These are phyloP conservation scores for Ophion ellenae DNA, from an alignment of 2,888 invertebrate genomes.

Conservation along the genomic window DNA sequence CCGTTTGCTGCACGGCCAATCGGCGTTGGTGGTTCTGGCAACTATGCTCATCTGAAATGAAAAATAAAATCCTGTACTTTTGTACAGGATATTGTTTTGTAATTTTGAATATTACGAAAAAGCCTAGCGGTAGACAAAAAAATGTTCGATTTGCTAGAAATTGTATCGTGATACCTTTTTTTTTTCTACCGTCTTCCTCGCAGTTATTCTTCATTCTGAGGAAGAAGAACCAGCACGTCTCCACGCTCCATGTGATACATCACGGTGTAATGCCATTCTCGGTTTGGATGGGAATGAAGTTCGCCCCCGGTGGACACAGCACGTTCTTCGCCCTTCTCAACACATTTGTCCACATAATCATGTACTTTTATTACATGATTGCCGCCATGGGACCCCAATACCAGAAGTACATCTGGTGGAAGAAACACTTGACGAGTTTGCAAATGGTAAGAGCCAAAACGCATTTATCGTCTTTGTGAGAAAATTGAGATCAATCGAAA, in stretches of 20 bases:
- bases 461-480: neutral
- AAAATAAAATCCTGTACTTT: too few relatives aligned
- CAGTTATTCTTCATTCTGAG: constrained; percentile 95
- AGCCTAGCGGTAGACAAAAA: neutral
- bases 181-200: constrained; percentile 52
- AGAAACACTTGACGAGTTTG: constrained; percentile 96
- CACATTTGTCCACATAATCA: constrained; percentile 97
- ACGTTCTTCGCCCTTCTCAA: constrained; percentile 98
- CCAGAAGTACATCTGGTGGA: constrained; percentile 99
- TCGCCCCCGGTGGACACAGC: constrained; percentile 98
- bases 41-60: too few relatives aligned
- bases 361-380: constrained; percentile 99
- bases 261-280: constrained; percentile 99
- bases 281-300: constrained; percentile 96
- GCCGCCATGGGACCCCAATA: constrained; percentile 97
- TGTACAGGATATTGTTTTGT: too few relatives aligned
- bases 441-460: constrained; percentile 91
- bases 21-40: too few relatives aligned
- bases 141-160: too few relatives aligned
- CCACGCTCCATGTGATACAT: constrained; percentile 97
- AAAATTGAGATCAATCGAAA: too few relatives aligned
- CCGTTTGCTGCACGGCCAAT: too few relatives aligned
- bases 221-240: constrained; percentile 97
- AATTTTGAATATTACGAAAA: too few relatives aligned
- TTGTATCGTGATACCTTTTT: neutral